Percentiles rank a stretch among this genome's conserved stretches.
Conservation (phyloP, 92 coral and sea anemone genomes). For the Epizoanthus stellaris region DNA sequence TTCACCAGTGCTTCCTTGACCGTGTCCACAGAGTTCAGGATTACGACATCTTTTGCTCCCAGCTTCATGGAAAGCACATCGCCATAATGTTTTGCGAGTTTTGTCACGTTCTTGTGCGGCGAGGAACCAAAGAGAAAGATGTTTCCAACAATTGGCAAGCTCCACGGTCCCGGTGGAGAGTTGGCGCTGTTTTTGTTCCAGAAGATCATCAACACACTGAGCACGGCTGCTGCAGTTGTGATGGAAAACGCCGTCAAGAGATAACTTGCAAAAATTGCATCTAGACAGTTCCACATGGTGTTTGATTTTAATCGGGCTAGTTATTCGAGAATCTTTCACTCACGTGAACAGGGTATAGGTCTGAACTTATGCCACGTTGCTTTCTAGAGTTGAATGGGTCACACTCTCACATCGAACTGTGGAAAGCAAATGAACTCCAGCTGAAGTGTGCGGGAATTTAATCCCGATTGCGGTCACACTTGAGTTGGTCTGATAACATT, state of each 20-base stretch:
- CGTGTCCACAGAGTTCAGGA: conserved; percentile 84
- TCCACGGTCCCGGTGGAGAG: conserved; percentile 95
- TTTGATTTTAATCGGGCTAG: background rate
- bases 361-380: background rate
- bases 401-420: conserved; percentile 1
- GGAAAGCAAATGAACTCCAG: conserved; percentile 30
- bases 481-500: conserved; percentile 36
- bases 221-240: conserved; percentile 42
- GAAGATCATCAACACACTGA: conserved; percentile 28
- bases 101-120: conserved; percentile 91
- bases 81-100: conserved; percentile 87
- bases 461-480: conserved; percentile 25
- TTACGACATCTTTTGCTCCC: conserved; percentile 89
- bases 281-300: conserved; percentile 32
- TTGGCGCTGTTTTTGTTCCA: conserved; percentile 17
- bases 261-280: conserved; percentile 33
- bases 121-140: conserved; percentile 88
- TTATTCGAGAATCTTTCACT: background rate
- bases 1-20: conserved; percentile 95
- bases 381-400: background rate
- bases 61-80: conserved; percentile 90
- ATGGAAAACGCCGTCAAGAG: conserved; percentile 44
- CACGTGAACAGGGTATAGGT: background rate
- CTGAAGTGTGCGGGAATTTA: conserved; percentile 32
- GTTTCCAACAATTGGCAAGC: conserved; percentile 90